phyloP scores from a whole-genome alignment of 2,888 invertebrate species.

The Mechanitis mazaeus region DNA sequence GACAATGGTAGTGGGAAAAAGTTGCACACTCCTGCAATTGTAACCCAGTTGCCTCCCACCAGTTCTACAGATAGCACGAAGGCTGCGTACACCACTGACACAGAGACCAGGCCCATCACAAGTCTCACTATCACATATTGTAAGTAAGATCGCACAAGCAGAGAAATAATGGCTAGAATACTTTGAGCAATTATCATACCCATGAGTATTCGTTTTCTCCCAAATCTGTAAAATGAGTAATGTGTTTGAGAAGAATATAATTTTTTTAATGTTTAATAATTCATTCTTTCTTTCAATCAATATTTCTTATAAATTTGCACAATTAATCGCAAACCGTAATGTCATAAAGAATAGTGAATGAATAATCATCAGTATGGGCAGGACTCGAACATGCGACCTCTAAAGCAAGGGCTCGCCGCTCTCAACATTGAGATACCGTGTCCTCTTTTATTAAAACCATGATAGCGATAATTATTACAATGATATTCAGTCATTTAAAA shows the following conservation, averaged over 20 bases:
- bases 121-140: constrained; percentile 83
- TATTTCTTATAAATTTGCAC: too few relatives aligned
- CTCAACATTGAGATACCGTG: too few relatives aligned
- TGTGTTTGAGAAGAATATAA: constrained; percentile 1
- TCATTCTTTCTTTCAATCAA: too few relatives aligned
- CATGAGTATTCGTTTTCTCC: constrained; percentile 85
- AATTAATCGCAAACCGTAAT: too few relatives aligned
- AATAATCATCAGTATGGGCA: too few relatives aligned
- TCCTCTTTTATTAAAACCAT: too few relatives aligned
- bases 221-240: constrained; percentile 71
- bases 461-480: too few relatives aligned
- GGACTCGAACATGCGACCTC: too few relatives aligned
- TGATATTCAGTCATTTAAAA: too few relatives aligned
- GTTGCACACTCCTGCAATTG: constrained; percentile 87
- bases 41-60: constrained; percentile 87
- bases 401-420: too few relatives aligned
- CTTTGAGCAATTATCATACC: constrained; percentile 82
- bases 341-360: too few relatives aligned
- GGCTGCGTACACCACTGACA: constrained; percentile 88
- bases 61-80: constrained; percentile 87
- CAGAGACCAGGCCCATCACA: constrained; percentile 84
- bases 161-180: constrained; percentile 80
- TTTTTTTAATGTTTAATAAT: too few relatives aligned
- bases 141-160: constrained; percentile 82
- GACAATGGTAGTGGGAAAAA: constrained; percentile 87